Evolutionary conservation across 2,888 invertebrate species (phyloP).

Genomic region (Chloroclystis v-ata): DNA sequence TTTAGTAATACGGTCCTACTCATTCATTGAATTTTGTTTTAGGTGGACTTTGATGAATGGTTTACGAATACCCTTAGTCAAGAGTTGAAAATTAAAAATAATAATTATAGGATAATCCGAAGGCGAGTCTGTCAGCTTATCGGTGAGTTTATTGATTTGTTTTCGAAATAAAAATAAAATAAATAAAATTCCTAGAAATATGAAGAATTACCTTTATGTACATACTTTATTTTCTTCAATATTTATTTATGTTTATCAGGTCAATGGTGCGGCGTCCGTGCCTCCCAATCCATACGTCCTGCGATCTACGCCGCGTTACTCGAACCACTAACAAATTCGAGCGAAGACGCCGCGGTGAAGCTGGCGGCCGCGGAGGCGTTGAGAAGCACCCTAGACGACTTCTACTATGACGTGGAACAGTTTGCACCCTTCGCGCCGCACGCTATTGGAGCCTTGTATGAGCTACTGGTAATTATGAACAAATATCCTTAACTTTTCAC

Average conservation of each 20-base stretch:
- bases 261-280: slow-evolving; percentile 88
- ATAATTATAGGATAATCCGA: slow-evolving; percentile 90
- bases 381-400: slow-evolving; percentile 91
- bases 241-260: no score
- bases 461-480: slow-evolving; percentile 82
- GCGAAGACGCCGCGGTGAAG: slow-evolving; percentile 93
- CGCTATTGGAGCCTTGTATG: slow-evolving; percentile 87
- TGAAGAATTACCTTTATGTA: no score
- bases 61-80: slow-evolving; percentile 87
- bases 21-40: slow-evolving; percentile 27
- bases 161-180: no score
- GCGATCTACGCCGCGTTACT: slow-evolving; percentile 88
- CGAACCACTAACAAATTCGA: slow-evolving; percentile 79
- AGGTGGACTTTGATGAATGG: slow-evolving; percentile 96
- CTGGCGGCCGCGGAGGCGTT: slow-evolving; percentile 91
- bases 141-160: slow-evolving; percentile 66
- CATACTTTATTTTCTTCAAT: no score
- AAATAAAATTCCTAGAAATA: no score
- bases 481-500: no score
- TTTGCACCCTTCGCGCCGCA: slow-evolving; percentile 90
- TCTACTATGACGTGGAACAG: slow-evolving; percentile 92
- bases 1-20: no score
- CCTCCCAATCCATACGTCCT: slow-evolving; percentile 87
- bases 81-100: slow-evolving; percentile 89
- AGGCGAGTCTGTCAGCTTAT: slow-evolving; percentile 91